Conservation (phyloP, 2,888 invertebrate genomes). For the Drosophila paracracens region DNA sequence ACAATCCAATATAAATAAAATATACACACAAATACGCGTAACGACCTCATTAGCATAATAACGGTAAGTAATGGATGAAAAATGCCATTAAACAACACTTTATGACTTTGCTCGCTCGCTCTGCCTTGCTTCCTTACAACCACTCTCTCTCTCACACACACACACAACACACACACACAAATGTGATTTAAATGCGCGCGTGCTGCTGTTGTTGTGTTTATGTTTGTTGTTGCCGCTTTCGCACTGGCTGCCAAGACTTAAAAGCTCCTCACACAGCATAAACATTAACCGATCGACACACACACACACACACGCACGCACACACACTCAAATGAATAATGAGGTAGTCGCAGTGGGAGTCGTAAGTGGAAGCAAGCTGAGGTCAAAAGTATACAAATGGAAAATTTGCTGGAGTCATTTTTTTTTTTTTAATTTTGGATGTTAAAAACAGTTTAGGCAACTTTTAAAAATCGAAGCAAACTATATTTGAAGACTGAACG, state of each 20-base stretch:
- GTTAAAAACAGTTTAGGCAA: neutral
- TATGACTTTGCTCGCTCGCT: conserved; percentile 78
- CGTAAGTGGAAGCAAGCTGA: neutral
- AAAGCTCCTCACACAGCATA: conserved; percentile 59
- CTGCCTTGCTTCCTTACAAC: conserved; percentile 17
- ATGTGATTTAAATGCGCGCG: conserved; percentile 61
- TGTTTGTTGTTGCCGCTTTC: conserved; percentile 47
- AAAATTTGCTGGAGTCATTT: neutral
- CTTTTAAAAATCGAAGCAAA: neutral
- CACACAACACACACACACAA: conserved; percentile 31
- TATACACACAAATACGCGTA: conserved; percentile 81
- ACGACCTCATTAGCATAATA: conserved; percentile 84
- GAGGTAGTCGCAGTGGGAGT: conserved; percentile 1
- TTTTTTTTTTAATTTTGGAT: neutral
- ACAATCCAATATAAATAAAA: conserved; percentile 76
- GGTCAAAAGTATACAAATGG: neutral
- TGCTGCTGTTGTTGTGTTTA: conserved; percentile 22
- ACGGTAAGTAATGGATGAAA: conserved; percentile 83
- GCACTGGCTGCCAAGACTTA: conserved; percentile 66
- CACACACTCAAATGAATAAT: conserved; percentile 47
- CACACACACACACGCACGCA: conserved; percentile 9
- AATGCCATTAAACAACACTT: conserved; percentile 85
- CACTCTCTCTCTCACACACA: conserved; percentile 32
- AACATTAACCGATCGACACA: conserved; percentile 61
- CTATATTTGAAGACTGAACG: neutral